phyloP scores from a whole-genome alignment of 2,888 invertebrate genomes.

The Aleiodes leptofemur region DNA sequence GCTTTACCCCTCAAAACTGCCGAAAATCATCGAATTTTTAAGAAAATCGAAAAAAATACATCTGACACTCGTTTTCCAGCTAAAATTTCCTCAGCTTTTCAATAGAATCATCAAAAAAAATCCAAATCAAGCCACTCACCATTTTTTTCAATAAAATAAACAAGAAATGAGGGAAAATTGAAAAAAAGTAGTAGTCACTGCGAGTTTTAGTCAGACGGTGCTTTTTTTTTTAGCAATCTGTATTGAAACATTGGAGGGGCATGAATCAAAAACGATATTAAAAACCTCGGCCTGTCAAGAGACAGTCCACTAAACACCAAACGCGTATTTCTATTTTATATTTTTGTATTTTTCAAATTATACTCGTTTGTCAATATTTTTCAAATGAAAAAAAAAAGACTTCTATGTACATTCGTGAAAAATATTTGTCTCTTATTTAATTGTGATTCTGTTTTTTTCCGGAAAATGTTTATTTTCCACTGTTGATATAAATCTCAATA shows the following conservation, averaged over 20 bases:
- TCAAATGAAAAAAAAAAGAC: background rate
- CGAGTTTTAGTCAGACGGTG: background rate
- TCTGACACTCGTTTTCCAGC: no score
- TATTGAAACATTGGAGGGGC: background rate
- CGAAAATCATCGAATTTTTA: no score
- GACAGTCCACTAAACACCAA: background rate
- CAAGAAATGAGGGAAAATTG: background rate
- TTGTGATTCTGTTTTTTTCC: background rate
- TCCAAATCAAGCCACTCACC: no score
- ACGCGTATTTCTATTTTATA: constrained; percentile 10
- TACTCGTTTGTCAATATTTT: background rate
- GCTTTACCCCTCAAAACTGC: no score
- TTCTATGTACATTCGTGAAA: no score
- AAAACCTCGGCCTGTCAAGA: background rate
- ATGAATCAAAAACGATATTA: constrained; percentile 1
- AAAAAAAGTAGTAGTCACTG: background rate
- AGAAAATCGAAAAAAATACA: no score
- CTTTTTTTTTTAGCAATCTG: background rate
- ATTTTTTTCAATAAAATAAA: background rate
- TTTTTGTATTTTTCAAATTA: background rate
- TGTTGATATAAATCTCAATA: no score
- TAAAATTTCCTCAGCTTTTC: no score
- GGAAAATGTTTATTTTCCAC: no score
- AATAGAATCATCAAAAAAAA: no score
- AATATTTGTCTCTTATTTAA: background rate